Percentiles rank a stretch among this genome's conserved stretches.
phyloP scores from a whole-genome alignment of 2,113 vertebrate species.

The Turdus rufiventris region DNA sequence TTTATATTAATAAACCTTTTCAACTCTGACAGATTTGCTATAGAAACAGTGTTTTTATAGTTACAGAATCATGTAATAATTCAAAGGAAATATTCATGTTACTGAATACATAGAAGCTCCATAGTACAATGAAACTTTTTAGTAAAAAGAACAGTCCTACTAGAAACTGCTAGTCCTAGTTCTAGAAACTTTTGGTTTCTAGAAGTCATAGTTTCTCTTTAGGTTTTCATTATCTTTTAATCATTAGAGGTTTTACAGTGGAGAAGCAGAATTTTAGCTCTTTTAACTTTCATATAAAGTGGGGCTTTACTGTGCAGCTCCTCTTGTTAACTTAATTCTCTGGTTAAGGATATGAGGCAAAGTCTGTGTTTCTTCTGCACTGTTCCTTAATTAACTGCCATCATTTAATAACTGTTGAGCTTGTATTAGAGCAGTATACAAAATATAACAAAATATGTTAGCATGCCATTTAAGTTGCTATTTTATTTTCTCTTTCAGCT shows the following conservation, averaged over 20 bases:
- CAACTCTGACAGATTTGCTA: neutral
- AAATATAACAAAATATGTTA: neutral
- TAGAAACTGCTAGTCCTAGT: neutral
- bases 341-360: neutral
- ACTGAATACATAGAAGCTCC: neutral
- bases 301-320: neutral
- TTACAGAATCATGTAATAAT: neutral
- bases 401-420: neutral
- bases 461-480: neutral
- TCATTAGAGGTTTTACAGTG: neutral
- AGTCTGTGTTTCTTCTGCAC: neutral
- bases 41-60: neutral
- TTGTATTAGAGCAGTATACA: neutral
- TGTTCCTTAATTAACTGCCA: neutral
- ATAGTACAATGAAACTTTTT: neutral
- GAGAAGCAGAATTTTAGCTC: neutral
- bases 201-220: neutral
- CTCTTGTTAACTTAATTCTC: neutral
- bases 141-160: neutral
- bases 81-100: neutral
- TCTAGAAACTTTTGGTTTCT: neutral
- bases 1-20: neutral
- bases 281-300: neutral
- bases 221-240: neutral
- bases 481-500: constrained; percentile 44